Base-by-base conservation (phyloP, 2,797 vertebrate genomes). In the Falco naumanni region DNA sequence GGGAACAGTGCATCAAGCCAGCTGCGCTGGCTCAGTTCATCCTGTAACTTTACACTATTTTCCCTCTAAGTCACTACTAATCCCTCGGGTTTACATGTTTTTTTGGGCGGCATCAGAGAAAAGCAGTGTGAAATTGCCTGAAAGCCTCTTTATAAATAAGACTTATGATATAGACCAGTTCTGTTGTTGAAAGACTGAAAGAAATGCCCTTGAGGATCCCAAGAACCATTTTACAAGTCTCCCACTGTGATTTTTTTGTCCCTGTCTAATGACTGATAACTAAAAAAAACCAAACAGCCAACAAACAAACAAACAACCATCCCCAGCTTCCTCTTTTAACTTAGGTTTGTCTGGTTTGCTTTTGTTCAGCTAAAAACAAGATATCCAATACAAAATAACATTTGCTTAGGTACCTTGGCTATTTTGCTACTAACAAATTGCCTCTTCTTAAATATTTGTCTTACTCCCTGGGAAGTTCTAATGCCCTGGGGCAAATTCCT, bases 71-170 rank as follows among this genome's bases (percentile, higher is more conserved):
- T 98, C 94, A 72, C 97, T 96, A 95, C 98, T 98, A 98, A 98
- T 98, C 98, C 98, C 98, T 87, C 7, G 97, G 97, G 98, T 97
- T 98, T 98, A 97, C 97, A 96, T 97, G 97, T 97, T 98, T 98
- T 98, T 94, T 37, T 83, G 97, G 97, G 96, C 92, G 50, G 95
- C 97, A 95, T 97, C 96, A 91, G 95, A 97, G 97, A 97, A 98
- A 98, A 97, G 97, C 95, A 79, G 97, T 98, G 97, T 98, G 98
- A 98, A 98, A 98, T 98, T 98, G 98, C 97, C 96, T 97, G 96
- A 98, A 98, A 98, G 97, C 97, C 97, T 97, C 95, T 97, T 98
- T 98, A 97, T 97, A 98, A 98, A 96, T 98, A 98, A 97, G 97
- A 98, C 97, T 98, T 97, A 97, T 33, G 86, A 96, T 97, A 97